Conservation (phyloP, 2,888 invertebrate species). For the Labia minor region DNA sequence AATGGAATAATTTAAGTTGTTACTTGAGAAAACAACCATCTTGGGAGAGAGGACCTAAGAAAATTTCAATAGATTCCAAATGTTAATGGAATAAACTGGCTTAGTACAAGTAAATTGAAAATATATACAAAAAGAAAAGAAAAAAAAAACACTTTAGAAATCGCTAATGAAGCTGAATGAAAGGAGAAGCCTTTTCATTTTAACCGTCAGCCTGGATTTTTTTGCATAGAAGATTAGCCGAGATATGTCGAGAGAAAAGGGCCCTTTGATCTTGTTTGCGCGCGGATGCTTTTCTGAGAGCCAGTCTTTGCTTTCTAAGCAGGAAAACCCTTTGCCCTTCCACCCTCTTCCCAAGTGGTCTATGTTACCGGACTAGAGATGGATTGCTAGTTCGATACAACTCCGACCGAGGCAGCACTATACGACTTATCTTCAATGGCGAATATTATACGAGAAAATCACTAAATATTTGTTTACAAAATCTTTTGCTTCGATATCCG, state of each 20-base stretch:
- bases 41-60: not conserved
- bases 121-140: not conserved
- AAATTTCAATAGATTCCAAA: not conserved
- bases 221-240: not conserved
- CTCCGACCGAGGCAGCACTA: not conserved
- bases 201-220: not conserved
- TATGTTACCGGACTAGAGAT: not conserved
- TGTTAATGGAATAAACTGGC: not conserved
- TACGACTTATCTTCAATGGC: no score
- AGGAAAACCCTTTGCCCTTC: not conserved
- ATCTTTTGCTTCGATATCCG: no score
- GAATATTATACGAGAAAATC: no score
- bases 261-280: slow-evolving; percentile 8
- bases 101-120: no score
- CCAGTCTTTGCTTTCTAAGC: not conserved
- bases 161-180: not conserved
- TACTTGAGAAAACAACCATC: not conserved
- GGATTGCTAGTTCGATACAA: not conserved
- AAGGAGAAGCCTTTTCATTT: not conserved
- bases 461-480: no score
- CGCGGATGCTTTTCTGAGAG: slow-evolving; percentile 1
- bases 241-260: not conserved
- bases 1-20: slow-evolving; percentile 13
- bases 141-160: not conserved
- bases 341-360: not conserved